phyloP scores from a whole-genome alignment of 2,888 invertebrate genomes.

The Hirtodrosophila trivittata region DNA sequence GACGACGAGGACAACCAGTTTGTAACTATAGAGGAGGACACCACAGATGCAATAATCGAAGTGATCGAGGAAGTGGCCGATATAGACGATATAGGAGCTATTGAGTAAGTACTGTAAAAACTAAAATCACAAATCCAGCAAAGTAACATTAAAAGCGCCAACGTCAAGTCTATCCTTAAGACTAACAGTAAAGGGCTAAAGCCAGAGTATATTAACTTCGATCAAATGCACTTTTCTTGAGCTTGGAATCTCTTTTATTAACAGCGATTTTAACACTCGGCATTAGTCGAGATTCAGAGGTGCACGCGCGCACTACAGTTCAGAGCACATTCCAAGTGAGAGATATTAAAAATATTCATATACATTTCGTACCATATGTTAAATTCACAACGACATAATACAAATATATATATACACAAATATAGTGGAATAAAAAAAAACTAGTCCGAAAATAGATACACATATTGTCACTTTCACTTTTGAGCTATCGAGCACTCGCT shows the following conservation, averaged over 20 bases:
- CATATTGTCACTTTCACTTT: constrained; percentile 56
- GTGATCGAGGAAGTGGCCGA: constrained; percentile 64
- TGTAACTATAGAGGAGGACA: constrained; percentile 55
- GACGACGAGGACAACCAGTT: constrained; percentile 31
- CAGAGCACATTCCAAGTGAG: constrained; percentile 3
- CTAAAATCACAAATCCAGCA: background rate
- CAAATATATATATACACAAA: background rate
- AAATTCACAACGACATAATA: background rate
- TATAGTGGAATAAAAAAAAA: constrained; percentile 19
- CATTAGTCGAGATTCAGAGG: constrained; percentile 47
- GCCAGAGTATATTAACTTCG: background rate
- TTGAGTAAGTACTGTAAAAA: constrained; percentile 63
- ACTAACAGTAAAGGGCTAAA: too few species aligned
- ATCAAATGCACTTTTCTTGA: background rate
- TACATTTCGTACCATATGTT: background rate
- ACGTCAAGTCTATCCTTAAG: too few species aligned
- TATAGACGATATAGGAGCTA: constrained; percentile 34
- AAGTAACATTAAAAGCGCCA: too few species aligned
- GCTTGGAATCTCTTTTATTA: background rate
- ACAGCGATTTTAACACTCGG: background rate
- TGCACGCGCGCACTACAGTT: constrained; percentile 38
- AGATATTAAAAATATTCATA: constrained; percentile 1
- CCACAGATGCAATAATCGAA: constrained; percentile 67
- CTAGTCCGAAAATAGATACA: constrained; percentile 31
- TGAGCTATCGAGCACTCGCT: constrained; percentile 19